Base-by-base conservation (phyloP, 35 echinoderm and acorn worm genomes). In the Hemicentrotus pulcherrimus region DNA sequence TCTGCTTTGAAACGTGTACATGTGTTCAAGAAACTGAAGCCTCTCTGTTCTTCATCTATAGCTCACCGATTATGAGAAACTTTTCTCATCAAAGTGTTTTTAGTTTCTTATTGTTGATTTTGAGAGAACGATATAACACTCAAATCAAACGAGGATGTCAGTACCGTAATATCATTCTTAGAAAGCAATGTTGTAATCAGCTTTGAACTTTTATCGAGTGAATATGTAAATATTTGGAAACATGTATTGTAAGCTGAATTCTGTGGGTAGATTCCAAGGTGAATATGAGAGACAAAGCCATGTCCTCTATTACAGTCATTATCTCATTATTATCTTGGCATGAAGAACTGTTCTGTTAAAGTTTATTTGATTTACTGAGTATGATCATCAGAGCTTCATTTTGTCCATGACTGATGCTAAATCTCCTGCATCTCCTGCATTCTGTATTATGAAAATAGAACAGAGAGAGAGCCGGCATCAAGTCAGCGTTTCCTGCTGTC, bases 371-470 rank as follows among this genome's bases (percentile, higher is more conserved):
- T 78, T 41, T 7, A 22, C 19, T 8, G 65, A 78, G 65, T 78
- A 28, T 78, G 24, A n/a, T 58, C 46, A 93, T 93, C 46, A 93
- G 32, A 93, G 91, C 91, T 93, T 93, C 91, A 93, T 93, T 55
- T 93, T 93, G 91, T 93, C 91, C 91, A 93, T 93, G 91, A 93
- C 91, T 93, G 91, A 93, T 93, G 91, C 91, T 31, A 93, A n/a
- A 22, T 93, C 91, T 58, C 46, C 46, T 9, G n/a, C 91, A 93
- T 32, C 46, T 58, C 31, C 47, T 5, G 31, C 11, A 31, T 47
- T 93, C 91, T 93, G 91, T 32, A 48, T 93, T 93, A 48, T 50
- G 46, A 93, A 93, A 93, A 90, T 33, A 90, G 46, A 90, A 47
- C 88, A 33, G 46, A 90, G 14, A 90, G 88, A 90, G 32, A 32